Conservation (phyloP, 2,888 invertebrate genomes). For the Andrena marginata region DNA sequence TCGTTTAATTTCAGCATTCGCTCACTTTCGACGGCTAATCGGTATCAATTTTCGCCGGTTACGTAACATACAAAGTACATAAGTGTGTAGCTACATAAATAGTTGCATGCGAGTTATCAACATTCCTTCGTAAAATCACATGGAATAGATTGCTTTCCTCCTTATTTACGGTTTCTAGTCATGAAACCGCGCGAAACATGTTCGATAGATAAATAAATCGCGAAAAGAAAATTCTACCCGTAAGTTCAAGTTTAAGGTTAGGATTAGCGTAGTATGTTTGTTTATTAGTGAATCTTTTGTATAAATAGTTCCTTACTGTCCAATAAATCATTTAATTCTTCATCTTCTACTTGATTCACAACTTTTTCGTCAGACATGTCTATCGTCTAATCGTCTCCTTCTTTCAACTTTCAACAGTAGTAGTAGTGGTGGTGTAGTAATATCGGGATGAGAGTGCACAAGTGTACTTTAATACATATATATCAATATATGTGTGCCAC, state of each 20-base stretch:
- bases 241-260: slow-evolving; percentile 40
- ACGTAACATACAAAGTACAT: not conserved
- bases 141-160: not conserved
- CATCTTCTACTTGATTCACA: slow-evolving; percentile 85
- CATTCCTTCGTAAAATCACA: not conserved
- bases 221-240: not conserved
- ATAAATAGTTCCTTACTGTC: slow-evolving; percentile 88
- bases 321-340: slow-evolving; percentile 91
- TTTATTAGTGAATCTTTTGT: slow-evolving; percentile 36
- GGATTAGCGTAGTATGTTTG: not conserved
- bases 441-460: too few relatives aligned
- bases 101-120: not conserved
- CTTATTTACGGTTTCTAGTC: not conserved
- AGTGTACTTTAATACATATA: too few relatives aligned
- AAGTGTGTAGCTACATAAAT: too few relatives aligned
- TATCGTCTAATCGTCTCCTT: not conserved
- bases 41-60: not conserved
- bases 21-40: not conserved
- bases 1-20: not conserved
- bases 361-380: slow-evolving; percentile 72
- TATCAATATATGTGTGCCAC: not conserved
- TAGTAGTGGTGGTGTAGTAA: too few relatives aligned
- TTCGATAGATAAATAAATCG: too few relatives aligned
- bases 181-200: not conserved
- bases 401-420: not conserved